Evolutionary conservation across 2,113 vertebrate genomes (phyloP).

Genomic region (Nothobranchius kuhntae): DNA sequence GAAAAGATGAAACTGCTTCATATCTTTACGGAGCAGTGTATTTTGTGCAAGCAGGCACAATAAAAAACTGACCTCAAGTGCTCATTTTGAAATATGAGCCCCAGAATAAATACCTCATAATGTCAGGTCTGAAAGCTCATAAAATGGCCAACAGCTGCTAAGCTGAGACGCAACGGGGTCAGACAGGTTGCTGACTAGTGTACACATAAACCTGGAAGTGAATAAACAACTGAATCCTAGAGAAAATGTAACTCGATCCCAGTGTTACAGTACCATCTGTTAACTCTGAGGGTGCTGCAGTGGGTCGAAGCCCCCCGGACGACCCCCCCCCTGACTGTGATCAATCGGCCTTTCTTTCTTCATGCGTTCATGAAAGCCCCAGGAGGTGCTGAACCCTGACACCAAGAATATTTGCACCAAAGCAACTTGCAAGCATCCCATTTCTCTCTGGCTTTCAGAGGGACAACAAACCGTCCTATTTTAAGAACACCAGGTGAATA

Average conservation of each 20-base stretch:
- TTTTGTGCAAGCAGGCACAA: slow-evolving; percentile 25
- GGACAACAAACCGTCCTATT: slow-evolving; percentile 34
- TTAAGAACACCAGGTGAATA: slow-evolving; percentile 56
- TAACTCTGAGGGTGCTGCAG: slow-evolving; percentile 50
- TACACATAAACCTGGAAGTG: slow-evolving; percentile 67
- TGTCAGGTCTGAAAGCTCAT: slow-evolving; percentile 55
- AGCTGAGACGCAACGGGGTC: slow-evolving; percentile 53
- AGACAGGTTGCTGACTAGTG: slow-evolving; percentile 59
- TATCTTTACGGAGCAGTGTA: slow-evolving; percentile 12
- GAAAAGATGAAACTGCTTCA: slow-evolving; percentile 4
- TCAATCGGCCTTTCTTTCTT: slow-evolving; percentile 60
- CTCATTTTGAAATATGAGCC: slow-evolving; percentile 66
- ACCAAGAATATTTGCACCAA: slow-evolving; percentile 21
- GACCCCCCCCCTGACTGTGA: slow-evolving; percentile 47
- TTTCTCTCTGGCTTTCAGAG: slow-evolving; percentile 4
- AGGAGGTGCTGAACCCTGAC: slow-evolving; percentile 32
- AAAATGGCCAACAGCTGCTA: slow-evolving; percentile 71
- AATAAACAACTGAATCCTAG: slow-evolving; percentile 70
- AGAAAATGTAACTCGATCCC: slow-evolving; percentile 66
- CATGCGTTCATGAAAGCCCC: slow-evolving; percentile 50
- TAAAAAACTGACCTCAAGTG: slow-evolving; percentile 28
- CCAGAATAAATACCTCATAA: slow-evolving; percentile 64
- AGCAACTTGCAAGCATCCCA: slow-evolving; percentile 8
- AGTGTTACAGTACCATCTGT: slow-evolving; percentile 63
- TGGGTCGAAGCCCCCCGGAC: slow-evolving; percentile 28